phyloP scores from a whole-genome alignment of 2,888 invertebrate genomes.

The Synergus umbraculus region DNA sequence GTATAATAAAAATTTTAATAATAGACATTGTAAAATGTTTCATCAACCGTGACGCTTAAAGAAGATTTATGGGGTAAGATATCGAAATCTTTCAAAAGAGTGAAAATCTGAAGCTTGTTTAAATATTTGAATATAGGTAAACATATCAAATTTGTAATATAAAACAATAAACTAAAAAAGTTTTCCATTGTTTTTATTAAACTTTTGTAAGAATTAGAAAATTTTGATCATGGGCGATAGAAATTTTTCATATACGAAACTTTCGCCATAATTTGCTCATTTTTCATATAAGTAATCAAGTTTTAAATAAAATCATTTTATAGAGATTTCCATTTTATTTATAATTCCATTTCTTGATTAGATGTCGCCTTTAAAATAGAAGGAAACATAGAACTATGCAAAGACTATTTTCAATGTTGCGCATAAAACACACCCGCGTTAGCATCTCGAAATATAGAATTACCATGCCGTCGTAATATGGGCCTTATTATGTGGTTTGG shows the following conservation, averaged over 20 bases:
- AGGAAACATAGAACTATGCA: background rate
- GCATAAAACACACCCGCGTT: constrained; percentile 49
- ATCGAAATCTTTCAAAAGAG: background rate
- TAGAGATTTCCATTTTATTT: background rate
- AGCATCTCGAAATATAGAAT: constrained; percentile 56
- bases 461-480: constrained; percentile 68
- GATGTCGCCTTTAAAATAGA: background rate
- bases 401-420: background rate
- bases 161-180: too few species aligned
- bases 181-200: too few species aligned
- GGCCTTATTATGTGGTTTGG: constrained; percentile 70
- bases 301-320: background rate
- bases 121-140: background rate
- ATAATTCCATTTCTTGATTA: background rate
- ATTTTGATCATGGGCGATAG: too few species aligned
- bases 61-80: background rate
- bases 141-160: too few species aligned
- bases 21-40: too few species aligned
- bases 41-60: too few species aligned
- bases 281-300: background rate
- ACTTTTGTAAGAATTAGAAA: too few species aligned
- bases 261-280: too few species aligned
- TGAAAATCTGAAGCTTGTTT: background rate
- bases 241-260: too few species aligned
- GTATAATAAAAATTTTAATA: too few species aligned